Percentiles rank a stretch among this genome's conserved stretches.
Evolutionary conservation across 2,113 vertebrate species (phyloP).

Genomic region (Psephotus haematonotus): DNA sequence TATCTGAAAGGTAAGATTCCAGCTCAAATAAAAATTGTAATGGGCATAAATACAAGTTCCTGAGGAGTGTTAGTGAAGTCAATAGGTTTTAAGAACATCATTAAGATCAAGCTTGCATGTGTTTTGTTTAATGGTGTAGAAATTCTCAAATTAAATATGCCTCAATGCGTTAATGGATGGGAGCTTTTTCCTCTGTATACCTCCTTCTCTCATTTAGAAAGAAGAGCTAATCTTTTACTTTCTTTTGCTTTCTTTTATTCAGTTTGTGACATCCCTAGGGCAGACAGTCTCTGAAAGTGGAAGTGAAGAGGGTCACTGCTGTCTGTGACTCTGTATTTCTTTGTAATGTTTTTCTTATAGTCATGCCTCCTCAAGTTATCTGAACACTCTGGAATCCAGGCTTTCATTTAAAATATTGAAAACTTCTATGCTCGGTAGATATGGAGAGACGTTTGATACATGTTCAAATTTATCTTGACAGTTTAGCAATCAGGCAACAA

Average conservation of each 20-base stretch:
- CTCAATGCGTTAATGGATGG: fast-evolving
- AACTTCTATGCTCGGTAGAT: background rate
- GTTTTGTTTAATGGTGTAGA: background rate
- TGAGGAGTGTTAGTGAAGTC: background rate
- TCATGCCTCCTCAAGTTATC: background rate
- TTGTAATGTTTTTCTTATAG: background rate
- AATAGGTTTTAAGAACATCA: background rate
- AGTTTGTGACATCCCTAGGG: background rate
- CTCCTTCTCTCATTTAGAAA: background rate
- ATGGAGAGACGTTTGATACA: background rate
- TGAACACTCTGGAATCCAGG: background rate
- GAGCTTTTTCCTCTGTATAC: background rate
- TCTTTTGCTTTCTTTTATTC: background rate
- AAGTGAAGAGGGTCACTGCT: background rate
- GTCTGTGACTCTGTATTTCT: background rate
- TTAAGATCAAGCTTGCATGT: background rate
- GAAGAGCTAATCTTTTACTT: background rate
- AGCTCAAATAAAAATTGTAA: background rate
- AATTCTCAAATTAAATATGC: background rate
- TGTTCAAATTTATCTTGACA: background rate
- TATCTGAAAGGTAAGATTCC: background rate
- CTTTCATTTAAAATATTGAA: background rate
- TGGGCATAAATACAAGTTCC: background rate
- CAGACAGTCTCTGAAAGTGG: background rate
- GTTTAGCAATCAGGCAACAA: background rate